A percentile compares a stretch with the other conserved stretches of the same genome.
phyloP scores from a whole-genome alignment of 2,888 invertebrate species.

The Dinocampus coccinellae region DNA sequence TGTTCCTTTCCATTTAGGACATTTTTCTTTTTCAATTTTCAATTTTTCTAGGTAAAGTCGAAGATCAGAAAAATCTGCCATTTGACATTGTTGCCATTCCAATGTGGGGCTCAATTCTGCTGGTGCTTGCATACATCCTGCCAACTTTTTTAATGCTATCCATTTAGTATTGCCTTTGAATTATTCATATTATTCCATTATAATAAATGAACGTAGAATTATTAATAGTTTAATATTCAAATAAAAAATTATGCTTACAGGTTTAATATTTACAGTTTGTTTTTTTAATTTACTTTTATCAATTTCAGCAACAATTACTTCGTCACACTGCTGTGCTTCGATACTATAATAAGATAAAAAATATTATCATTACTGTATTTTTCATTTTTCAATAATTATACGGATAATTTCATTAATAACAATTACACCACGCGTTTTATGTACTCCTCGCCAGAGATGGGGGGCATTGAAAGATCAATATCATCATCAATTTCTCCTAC shows the following conservation, averaged over 20 bases:
- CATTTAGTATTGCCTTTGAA: constrained; percentile 8
- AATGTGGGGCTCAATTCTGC: constrained; percentile 66
- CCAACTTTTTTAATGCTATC: constrained; percentile 59
- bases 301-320: constrained; percentile 60
- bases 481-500: constrained; percentile 56
- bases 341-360: constrained; percentile 49
- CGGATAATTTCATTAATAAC: constrained; percentile 13
- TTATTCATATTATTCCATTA: neutral
- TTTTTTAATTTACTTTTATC: constrained; percentile 50
- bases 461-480: constrained; percentile 57
- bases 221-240: neutral
- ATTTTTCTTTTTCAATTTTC: constrained; percentile 51
- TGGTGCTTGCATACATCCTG: constrained; percentile 70
- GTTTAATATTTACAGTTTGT: constrained; percentile 46
- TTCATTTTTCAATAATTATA: neutral
- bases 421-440: constrained; percentile 65
- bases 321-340: constrained; percentile 62
- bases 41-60: constrained; percentile 71
- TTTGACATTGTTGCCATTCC: constrained; percentile 79
- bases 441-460: constrained; percentile 64
- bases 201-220: neutral
- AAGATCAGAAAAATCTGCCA: constrained; percentile 77
- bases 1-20: constrained; percentile 41
- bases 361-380: neutral
- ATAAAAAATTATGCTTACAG: constrained; percentile 10